Percentiles rank a stretch among this genome's conserved stretches.
Evolutionary conservation across 1,140 invertebrate genomes (phyloP).

Genomic region (Bombyx mandarina): DNA sequence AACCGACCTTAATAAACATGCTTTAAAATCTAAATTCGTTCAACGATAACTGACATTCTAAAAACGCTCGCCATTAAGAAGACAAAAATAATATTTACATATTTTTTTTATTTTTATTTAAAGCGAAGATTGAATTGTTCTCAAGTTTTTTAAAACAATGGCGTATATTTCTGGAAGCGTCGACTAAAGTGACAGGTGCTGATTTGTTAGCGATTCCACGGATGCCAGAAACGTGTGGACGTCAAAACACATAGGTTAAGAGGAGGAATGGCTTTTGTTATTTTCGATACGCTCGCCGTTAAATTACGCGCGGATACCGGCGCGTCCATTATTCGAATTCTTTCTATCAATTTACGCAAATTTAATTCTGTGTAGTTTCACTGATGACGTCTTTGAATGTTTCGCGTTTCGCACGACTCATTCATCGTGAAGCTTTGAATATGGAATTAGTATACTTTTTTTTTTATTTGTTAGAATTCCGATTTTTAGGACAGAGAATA

Average conservation of each 20-base stretch:
- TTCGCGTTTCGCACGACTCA: no score
- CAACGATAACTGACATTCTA: background rate
- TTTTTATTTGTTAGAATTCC: no score
- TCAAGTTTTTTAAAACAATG: slow-evolving; percentile 39
- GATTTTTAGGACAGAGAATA: no score
- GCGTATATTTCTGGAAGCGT: slow-evolving; percentile 33
- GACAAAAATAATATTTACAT: slow-evolving; percentile 21
- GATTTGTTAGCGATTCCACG: slow-evolving; percentile 38
- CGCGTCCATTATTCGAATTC: slow-evolving; percentile 25
- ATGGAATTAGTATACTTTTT: no score
- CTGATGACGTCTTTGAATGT: background rate
- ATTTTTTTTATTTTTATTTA: slow-evolving; percentile 17
- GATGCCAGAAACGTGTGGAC: slow-evolving; percentile 37
- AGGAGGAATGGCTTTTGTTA: slow-evolving; percentile 21
- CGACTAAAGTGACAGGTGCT: slow-evolving; percentile 45
- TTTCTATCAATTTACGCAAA: slow-evolving; percentile 22
- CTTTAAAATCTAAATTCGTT: no score
- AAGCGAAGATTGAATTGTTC: slow-evolving; percentile 42
- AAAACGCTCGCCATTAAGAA: slow-evolving; percentile 22
- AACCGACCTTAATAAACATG: no score
- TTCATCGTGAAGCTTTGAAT: no score
- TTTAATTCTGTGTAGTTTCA: slow-evolving; percentile 12
- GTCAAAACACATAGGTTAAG: slow-evolving; percentile 39
- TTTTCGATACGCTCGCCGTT: slow-evolving; percentile 16
- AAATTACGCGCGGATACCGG: slow-evolving; percentile 34